A percentile compares a stretch with the other conserved stretches of the same genome.
phyloP scores from a whole-genome alignment of 2,888 invertebrate genomes.

The Polydrusus cervinus region DNA sequence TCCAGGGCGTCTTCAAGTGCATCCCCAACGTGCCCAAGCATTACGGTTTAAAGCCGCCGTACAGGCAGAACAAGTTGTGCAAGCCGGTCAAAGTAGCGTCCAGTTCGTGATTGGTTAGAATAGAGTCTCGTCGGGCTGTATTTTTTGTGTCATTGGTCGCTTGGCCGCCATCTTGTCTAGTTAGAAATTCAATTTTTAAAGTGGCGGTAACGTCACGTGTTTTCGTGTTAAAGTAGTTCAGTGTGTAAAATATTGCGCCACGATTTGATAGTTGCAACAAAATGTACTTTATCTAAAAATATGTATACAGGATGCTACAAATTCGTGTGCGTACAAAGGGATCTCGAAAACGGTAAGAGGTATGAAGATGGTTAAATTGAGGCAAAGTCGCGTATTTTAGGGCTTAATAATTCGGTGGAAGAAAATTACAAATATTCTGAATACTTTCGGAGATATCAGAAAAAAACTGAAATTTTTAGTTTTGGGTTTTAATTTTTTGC shows the following conservation, averaged over 20 bases:
- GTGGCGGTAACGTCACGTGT: not conserved
- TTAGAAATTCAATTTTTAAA: not conserved
- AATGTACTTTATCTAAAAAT: no score
- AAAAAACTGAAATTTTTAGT: no score
- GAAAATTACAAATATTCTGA: no score
- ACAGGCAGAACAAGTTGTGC: slow-evolving; percentile 57
- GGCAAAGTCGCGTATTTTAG: no score
- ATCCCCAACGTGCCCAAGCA: slow-evolving; percentile 65
- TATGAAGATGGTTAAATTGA: no score
- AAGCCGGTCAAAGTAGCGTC: slow-evolving; percentile 58
- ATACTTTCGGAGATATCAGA: no score
- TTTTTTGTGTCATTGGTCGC: slow-evolving; percentile 4
- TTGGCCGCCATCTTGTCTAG: slow-evolving; percentile 1
- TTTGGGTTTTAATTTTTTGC: no score
- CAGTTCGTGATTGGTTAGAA: slow-evolving; percentile 45
- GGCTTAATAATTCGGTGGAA: no score
- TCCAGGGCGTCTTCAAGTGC: slow-evolving; percentile 68
- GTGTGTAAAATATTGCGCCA: not conserved
- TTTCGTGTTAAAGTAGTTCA: not conserved
- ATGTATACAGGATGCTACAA: no score
- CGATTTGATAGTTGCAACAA: no score
- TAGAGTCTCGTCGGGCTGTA: not conserved
- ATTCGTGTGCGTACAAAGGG: no score
- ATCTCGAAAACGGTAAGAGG: no score
- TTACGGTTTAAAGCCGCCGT: slow-evolving; percentile 59